These are phyloP conservation scores for Eudasyphora cyanicolor DNA, from an alignment of 2,888 invertebrate species.

Conservation along the genomic window DNA sequence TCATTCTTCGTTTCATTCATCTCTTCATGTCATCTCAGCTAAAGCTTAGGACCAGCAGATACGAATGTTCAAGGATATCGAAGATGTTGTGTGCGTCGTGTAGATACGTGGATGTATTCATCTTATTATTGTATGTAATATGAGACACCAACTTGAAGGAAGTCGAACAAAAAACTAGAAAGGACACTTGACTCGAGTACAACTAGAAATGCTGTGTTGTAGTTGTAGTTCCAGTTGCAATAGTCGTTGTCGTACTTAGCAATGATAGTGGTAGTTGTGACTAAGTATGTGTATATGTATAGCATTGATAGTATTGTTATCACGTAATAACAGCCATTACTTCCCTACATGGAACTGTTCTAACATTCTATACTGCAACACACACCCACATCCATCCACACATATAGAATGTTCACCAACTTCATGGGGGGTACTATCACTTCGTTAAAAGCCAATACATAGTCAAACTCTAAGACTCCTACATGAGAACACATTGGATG, in stretches of 20 bases:
- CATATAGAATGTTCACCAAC: no score
- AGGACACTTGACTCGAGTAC: slow-evolving; percentile 7
- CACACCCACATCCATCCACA: no score
- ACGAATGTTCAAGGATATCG: not conserved
- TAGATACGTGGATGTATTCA: not conserved
- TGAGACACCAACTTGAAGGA: not conserved
- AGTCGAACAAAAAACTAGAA: not conserved
- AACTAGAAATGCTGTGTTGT: not conserved
- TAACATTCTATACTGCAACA: no score
- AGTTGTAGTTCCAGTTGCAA: not conserved
- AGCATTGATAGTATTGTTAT: slow-evolving; percentile 42
- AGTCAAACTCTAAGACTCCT: not conserved
- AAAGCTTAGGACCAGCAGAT: not conserved
- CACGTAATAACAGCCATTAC: slow-evolving; percentile 63
- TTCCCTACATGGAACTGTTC: not conserved
- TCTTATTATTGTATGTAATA: not conserved
- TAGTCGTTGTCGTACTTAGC: not conserved
- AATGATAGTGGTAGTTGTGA: not conserved
- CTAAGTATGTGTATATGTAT: not conserved
- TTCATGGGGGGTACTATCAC: not conserved
- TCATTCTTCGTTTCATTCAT: not conserved
- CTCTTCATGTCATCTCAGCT: not conserved
- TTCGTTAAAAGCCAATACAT: slow-evolving; percentile 16
- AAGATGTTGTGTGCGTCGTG: not conserved
- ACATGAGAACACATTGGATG: not conserved